A percentile compares a stretch with the other conserved stretches of the same genome.
These are phyloP conservation scores for Plusia festucae DNA, from an alignment of 2,888 invertebrate genomes.

Conservation along the genomic window DNA sequence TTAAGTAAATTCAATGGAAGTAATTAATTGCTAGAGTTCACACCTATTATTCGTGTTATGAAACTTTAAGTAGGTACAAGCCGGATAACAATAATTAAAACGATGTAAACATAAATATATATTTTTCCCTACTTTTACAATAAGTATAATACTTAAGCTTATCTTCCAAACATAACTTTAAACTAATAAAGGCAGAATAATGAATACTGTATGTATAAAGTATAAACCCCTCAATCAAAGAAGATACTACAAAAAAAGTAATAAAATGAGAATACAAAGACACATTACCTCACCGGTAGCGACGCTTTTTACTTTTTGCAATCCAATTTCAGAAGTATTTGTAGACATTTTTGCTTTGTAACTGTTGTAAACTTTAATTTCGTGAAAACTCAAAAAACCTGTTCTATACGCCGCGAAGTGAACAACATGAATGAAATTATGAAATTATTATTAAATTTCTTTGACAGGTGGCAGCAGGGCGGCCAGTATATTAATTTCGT, in stretches of 20 bases:
- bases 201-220: background rate
- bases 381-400: conserved; percentile 16
- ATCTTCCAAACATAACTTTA: no score
- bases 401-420: conserved; percentile 24
- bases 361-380: conserved; percentile 33
- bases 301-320: conserved; percentile 80
- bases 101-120: no score
- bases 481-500: no score
- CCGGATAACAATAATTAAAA: no score
- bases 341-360: conserved; percentile 63
- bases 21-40: conserved; percentile 9
- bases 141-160: no score
- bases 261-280: background rate
- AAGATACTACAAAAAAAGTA: background rate
- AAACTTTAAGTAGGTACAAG: conserved; percentile 15
- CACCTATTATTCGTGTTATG: conserved; percentile 21
- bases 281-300: conserved; percentile 77
- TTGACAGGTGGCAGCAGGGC: conserved; percentile 19
- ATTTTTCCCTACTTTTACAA: background rate
- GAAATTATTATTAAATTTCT: conserved; percentile 11
- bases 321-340: conserved; percentile 75
- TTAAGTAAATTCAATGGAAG: conserved; percentile 17
- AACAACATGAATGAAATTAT: conserved; percentile 47
- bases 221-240: conserved; percentile 11
- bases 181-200: no score